Evolutionary conservation across 1,140 invertebrate genomes (phyloP).

Genomic region (Sipha flava): DNA sequence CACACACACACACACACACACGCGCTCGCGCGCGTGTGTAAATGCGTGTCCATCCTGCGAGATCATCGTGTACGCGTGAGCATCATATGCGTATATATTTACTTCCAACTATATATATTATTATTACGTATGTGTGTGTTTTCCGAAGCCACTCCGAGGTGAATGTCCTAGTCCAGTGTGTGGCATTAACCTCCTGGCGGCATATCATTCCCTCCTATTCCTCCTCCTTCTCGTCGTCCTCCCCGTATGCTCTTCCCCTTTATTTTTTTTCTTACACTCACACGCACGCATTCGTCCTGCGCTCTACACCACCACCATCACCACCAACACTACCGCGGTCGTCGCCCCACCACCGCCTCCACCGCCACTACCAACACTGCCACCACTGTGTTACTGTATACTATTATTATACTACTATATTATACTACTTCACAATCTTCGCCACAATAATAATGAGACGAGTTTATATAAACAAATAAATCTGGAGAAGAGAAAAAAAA

Average conservation of each 20-base stretch:
- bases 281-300: constrained; percentile 1
- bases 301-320: background rate
- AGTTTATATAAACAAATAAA: constrained; percentile 28
- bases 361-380: background rate
- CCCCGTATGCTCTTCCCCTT: too few relatives aligned
- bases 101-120: too few relatives aligned
- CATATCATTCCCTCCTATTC: background rate
- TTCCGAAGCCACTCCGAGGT: constrained; percentile 13
- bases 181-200: constrained; percentile 29
- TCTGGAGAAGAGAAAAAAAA: background rate
- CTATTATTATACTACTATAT: background rate
- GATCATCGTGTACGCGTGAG: background rate
- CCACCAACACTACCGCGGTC: too few relatives aligned
- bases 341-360: background rate
- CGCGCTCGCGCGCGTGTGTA: background rate
- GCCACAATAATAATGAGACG: background rate
- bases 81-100: background rate
- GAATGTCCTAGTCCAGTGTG: constrained; percentile 10
- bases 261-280: background rate
- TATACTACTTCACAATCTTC: background rate
- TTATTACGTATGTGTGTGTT: background rate
- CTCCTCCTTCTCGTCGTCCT: background rate
- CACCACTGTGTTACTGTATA: background rate
- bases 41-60: background rate
- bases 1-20: too few relatives aligned